Conservation (phyloP, 2,888 invertebrate species). For the Orchesella flavescens region DNA sequence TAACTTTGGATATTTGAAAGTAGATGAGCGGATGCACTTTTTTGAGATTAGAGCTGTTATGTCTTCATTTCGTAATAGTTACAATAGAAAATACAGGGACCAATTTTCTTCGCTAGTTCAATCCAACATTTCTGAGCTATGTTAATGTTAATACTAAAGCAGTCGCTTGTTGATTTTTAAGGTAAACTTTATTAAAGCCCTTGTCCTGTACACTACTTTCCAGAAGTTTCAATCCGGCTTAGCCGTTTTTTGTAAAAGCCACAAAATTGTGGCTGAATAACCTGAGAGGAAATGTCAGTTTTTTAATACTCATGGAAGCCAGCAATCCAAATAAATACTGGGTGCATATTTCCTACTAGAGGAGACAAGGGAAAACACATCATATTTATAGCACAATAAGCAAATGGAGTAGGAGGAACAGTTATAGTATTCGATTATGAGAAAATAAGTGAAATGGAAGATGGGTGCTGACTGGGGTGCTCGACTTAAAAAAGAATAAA, state of each 20-base stretch:
- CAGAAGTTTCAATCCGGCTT: not conserved
- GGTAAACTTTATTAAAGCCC: conserved; percentile 11
- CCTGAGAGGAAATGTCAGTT: conserved; percentile 55
- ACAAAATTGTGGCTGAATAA: conserved; percentile 50
- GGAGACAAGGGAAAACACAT: no score
- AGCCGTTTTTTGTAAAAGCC: conserved; percentile 38
- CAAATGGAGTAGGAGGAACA: not conserved
- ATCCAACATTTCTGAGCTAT: not conserved
- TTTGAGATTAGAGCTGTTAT: not conserved
- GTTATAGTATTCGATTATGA: not conserved
- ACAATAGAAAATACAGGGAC: not conserved
- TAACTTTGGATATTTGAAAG: conserved; percentile 38
- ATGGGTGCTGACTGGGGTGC: not conserved
- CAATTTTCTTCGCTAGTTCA: no score
- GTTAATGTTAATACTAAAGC: no score
- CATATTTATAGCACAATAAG: no score
- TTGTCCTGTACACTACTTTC: not conserved
- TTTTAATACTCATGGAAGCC: conserved; percentile 59
- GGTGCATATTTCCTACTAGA: conserved; percentile 47
- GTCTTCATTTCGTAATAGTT: not conserved
- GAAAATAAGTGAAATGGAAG: not conserved
- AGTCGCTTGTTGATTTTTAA: not conserved
- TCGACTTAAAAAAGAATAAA: conserved; percentile 6
- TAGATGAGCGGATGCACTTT: conserved; percentile 6
- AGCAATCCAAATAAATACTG: conserved; percentile 62